These are phyloP conservation scores for Oscheius sp. DNA, from an alignment of 2,888 invertebrate species.

Conservation along the genomic window DNA sequence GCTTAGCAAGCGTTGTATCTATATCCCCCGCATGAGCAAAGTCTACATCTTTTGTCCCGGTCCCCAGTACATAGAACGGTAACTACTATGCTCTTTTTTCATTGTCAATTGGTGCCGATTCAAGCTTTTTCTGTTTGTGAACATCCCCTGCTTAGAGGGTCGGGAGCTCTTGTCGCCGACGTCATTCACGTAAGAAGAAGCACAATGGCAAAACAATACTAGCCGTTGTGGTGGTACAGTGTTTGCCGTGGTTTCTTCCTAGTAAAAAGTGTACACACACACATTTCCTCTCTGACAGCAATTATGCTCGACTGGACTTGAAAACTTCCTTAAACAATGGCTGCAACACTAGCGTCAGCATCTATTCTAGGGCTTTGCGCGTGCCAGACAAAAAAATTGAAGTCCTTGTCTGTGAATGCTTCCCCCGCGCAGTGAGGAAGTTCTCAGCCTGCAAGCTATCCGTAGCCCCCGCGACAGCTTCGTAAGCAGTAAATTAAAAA, in stretches of 20 bases:
- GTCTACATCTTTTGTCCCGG: no score
- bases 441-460: not conserved
- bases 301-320: no score
- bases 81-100: not conserved
- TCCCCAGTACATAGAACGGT: no score
- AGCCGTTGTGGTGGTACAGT: not conserved
- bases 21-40: not conserved
- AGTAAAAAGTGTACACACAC: no score
- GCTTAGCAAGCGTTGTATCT: not conserved
- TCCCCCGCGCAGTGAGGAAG: not conserved
- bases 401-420: slow-evolving; percentile 4
- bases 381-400: no score
- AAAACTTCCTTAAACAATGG: no score
- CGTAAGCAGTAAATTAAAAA: no score
- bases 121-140: not conserved
- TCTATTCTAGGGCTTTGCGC: no score
- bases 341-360: no score
- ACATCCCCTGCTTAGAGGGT: not conserved
- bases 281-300: no score
- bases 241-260: not conserved
- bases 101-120: not conserved
- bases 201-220: slow-evolving; percentile 22
- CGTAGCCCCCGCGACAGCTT: not conserved
- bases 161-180: not conserved
- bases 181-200: slow-evolving; percentile 2